Percentiles rank a stretch among this genome's conserved stretches.
Conservation (phyloP, 2,888 invertebrate genomes). For the Megalurothrips usitatus region DNA sequence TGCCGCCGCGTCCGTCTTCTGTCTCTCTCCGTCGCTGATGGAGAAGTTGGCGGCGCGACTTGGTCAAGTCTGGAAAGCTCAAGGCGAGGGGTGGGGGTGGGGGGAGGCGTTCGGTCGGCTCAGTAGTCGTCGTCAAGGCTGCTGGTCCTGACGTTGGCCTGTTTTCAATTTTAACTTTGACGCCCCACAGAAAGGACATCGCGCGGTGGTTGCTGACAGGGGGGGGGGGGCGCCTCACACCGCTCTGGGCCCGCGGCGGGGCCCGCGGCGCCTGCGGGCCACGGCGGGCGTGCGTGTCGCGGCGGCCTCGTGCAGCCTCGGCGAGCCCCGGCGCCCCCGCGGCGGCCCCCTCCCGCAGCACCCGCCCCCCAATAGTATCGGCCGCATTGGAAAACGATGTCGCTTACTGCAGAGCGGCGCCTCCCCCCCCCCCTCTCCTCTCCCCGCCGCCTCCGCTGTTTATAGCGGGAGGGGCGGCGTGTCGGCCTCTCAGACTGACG, state of each 20-base stretch:
- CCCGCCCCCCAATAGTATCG: background rate
- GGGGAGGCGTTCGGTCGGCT: no score
- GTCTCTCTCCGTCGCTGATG: no score
- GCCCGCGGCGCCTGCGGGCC: background rate
- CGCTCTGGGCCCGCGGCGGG: no score
- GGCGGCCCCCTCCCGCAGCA: no score
- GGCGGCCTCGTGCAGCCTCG: background rate
- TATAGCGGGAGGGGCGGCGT: no score
- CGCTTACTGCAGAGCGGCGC: background rate
- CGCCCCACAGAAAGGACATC: background rate
- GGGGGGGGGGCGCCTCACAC: background rate
- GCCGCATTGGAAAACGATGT: slow-evolving; percentile 11
- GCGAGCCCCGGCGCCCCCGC: background rate
- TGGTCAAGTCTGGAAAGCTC: background rate
- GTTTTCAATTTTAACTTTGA: background rate
- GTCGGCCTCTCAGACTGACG: no score
- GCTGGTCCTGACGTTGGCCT: background rate
- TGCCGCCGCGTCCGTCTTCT: background rate
- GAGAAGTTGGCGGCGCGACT: background rate
- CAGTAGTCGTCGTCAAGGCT: no score
- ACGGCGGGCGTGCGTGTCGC: background rate
- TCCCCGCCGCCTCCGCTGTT: no score
- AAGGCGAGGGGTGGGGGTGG: background rate
- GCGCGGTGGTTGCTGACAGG: background rate
- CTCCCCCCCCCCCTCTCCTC: background rate